phyloP scores from a whole-genome alignment of 2,797 vertebrate genomes.

The Paguma larvata region DNA sequence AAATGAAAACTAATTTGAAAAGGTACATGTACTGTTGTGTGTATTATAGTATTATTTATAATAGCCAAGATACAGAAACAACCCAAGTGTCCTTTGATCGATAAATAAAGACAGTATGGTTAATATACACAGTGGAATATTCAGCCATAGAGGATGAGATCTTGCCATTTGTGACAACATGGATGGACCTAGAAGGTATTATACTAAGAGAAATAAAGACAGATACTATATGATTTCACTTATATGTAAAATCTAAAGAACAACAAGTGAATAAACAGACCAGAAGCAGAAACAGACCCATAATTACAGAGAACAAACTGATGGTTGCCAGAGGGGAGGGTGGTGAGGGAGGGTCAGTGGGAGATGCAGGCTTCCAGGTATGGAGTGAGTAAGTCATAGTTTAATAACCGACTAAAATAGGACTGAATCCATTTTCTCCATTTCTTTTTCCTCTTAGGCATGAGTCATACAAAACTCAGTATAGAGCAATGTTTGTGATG shows the following conservation, averaged over 20 bases:
- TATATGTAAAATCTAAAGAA: not conserved
- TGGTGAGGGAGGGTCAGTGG: not conserved
- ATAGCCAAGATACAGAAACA: not conserved
- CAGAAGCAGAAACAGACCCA: not conserved
- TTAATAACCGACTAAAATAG: constrained; percentile 25
- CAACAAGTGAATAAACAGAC: not conserved
- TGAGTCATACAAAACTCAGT: constrained; percentile 97
- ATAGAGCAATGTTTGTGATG: constrained; percentile 99
- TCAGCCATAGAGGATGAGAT: not conserved
- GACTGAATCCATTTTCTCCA: constrained; percentile 46
- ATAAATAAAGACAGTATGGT: not conserved
- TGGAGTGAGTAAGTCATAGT: not conserved
- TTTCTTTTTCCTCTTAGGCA: constrained; percentile 90
- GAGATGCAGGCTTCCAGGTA: not conserved
- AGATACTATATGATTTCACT: not conserved
- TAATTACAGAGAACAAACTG: not conserved
- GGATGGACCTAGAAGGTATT: not conserved
- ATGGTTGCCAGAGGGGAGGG: not conserved
- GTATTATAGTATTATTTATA: not conserved
- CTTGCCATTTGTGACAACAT: not conserved
- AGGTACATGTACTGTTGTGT: not conserved
- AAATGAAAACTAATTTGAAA: not conserved
- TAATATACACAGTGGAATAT: not conserved
- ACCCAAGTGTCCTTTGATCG: not conserved
- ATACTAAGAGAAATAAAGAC: not conserved